Conservation (phyloP, 2,113 vertebrate genomes). For the Chaetorhynchus papuensis region DNA sequence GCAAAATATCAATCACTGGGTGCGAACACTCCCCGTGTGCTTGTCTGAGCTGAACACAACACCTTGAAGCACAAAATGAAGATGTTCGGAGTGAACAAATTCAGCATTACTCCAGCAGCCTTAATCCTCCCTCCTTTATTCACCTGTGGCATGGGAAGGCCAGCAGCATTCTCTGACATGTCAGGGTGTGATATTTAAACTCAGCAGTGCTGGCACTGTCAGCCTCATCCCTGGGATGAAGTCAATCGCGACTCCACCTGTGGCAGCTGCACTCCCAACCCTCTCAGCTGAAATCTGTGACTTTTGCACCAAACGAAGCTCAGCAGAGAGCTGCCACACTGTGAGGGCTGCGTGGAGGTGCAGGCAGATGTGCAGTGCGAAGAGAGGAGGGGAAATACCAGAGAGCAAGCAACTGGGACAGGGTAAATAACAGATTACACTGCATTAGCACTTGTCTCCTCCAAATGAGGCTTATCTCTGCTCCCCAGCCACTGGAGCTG, state of each 20-base stretch:
- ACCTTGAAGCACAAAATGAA: background rate
- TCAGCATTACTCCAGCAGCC: background rate
- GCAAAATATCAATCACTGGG: background rate
- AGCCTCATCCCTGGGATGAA: rapidly evolving
- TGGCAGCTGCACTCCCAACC: background rate
- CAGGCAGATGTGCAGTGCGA: background rate
- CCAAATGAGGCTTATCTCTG: background rate
- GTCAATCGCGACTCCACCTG: background rate
- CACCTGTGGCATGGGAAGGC: background rate
- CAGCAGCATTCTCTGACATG: background rate
- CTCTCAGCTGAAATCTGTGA: background rate
- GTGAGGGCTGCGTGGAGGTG: background rate
- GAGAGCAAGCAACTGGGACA: background rate
- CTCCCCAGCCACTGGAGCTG: background rate
- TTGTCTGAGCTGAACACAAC: background rate
- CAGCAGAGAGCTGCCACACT: background rate
- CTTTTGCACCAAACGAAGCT: background rate
- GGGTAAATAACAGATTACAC: background rate
- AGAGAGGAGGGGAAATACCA: background rate
- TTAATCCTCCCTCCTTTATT: background rate
- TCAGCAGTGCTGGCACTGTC: background rate
- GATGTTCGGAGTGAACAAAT: too few relatives aligned
- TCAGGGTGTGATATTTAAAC: background rate
- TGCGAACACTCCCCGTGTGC: background rate
- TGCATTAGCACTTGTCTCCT: background rate